phyloP scores from a whole-genome alignment of 2,113 vertebrate genomes.

The Paramormyrops kingsleyae region DNA sequence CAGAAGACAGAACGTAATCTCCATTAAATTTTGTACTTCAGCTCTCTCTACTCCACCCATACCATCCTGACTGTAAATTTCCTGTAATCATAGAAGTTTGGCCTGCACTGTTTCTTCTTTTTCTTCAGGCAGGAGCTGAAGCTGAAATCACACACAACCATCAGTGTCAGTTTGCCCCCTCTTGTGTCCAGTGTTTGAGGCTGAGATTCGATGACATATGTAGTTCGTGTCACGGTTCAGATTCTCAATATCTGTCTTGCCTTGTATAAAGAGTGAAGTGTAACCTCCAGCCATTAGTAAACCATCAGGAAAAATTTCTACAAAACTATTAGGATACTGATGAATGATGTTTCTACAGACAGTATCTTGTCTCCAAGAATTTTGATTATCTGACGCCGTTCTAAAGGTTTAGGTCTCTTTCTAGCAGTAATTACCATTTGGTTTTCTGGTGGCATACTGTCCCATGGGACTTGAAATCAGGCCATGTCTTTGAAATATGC shows the following conservation, averaged over 20 bases:
- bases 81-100: constrained; percentile 2
- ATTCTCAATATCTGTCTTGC: constrained; percentile 23
- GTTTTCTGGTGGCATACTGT: constrained; percentile 16
- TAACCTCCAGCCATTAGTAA: constrained; percentile 11
- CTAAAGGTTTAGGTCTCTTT: constrained; percentile 17
- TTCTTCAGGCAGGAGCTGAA: constrained; percentile 24
- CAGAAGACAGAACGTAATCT: constrained; percentile 26
- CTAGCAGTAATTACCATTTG: neutral
- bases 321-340: constrained; percentile 24
- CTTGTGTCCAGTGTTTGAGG: neutral
- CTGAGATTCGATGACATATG: neutral
- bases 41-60: constrained; percentile 5
- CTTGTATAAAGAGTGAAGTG: constrained; percentile 16
- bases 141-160: constrained; percentile 30
- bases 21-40: constrained; percentile 15
- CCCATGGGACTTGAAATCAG: constrained; percentile 22
- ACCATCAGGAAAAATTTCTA: neutral
- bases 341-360: constrained; percentile 13
- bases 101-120: constrained; percentile 11
- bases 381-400: neutral
- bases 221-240: constrained; percentile 13
- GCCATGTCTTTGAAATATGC: neutral
- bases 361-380: no score
- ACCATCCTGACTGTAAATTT: constrained; percentile 17
- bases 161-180: constrained; percentile 26